These are phyloP conservation scores for Patella depressa DNA, from an alignment of 2,888 invertebrate species.

Conservation along the genomic window DNA sequence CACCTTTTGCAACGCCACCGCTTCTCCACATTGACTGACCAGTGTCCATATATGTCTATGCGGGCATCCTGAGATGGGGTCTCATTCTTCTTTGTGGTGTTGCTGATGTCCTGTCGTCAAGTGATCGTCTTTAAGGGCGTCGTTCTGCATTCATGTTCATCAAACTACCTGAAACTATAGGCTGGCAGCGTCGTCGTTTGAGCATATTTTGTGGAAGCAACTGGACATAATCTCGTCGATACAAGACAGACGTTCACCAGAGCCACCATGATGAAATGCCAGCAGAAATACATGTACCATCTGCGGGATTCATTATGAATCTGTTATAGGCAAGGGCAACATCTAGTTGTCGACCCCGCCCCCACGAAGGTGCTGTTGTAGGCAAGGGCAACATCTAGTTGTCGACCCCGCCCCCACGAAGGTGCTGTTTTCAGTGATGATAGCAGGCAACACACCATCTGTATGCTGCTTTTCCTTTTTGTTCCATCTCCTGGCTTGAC, in stretches of 20 bases:
- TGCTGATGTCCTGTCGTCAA: slow-evolving; percentile 9
- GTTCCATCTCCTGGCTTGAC: background rate
- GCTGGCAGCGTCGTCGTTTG: slow-evolving; percentile 25
- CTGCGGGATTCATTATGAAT: slow-evolving; percentile 27
- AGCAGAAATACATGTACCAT: slow-evolving; percentile 39
- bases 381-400: slow-evolving; percentile 24
- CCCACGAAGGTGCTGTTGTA: too few relatives aligned
- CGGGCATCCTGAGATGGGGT: slow-evolving; percentile 19
- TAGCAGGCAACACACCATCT: slow-evolving; percentile 16
- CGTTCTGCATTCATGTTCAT: background rate
- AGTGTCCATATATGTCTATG: slow-evolving; percentile 21
- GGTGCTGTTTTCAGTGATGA: slow-evolving; percentile 27
- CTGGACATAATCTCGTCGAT: slow-evolving; percentile 27
- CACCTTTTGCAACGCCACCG: slow-evolving; percentile 17
- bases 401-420: slow-evolving; percentile 23
- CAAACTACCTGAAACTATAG: slow-evolving; percentile 15
- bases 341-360: slow-evolving; percentile 20
- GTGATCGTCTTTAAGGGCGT: slow-evolving; percentile 3
- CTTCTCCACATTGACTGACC: slow-evolving; percentile 13
- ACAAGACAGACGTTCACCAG: slow-evolving; percentile 35
- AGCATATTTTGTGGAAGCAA: slow-evolving; percentile 23
- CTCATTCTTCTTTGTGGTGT: background rate
- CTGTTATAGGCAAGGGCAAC: slow-evolving; percentile 23
- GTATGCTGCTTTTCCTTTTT: background rate
- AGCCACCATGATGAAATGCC: slow-evolving; percentile 34